Evolutionary conservation across 2,888 invertebrate species (phyloP).

Genomic region (Oscheius sp.): DNA sequence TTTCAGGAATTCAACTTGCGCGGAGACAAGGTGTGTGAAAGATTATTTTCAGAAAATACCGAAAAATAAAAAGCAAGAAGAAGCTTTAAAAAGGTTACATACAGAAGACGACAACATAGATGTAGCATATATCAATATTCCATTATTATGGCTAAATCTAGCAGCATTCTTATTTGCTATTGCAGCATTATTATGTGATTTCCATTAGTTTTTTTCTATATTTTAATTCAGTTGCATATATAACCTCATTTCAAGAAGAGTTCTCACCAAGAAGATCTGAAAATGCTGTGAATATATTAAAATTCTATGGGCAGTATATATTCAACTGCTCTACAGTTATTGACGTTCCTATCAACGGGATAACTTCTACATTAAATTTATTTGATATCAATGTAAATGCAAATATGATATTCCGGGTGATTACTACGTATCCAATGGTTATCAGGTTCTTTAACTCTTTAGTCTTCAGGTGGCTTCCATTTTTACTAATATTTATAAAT

Average conservation of each 20-base stretch:
- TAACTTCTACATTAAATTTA: conserved; percentile 3
- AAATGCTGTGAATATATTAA: neutral
- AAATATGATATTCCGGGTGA: conserved; percentile 18
- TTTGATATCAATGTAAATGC: conserved; percentile 5
- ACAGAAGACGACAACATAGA: conserved; percentile 18
- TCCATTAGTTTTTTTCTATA: neutral
- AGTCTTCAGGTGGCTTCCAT: too few relatives aligned
- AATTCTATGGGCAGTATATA: conserved; percentile 6
- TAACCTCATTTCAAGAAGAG: neutral
- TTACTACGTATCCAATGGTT: conserved; percentile 13
- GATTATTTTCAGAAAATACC: neutral
- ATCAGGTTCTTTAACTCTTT: conserved; percentile 21
- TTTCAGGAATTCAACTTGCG: neutral
- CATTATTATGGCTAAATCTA: conserved; percentile 1
- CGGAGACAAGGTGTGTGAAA: too few relatives aligned
- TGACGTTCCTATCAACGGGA: neutral
- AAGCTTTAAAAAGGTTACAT: neutral
- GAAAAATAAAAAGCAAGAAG: conserved; percentile 2
- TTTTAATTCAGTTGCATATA: neutral
- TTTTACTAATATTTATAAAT: too few relatives aligned
- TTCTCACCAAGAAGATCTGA: neutral
- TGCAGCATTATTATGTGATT: neutral
- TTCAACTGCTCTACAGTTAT: neutral
- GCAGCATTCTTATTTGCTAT: neutral
- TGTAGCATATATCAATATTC: conserved; percentile 12